Conservation (phyloP, 2,888 invertebrate genomes). For the Adelognathus sp. region DNA sequence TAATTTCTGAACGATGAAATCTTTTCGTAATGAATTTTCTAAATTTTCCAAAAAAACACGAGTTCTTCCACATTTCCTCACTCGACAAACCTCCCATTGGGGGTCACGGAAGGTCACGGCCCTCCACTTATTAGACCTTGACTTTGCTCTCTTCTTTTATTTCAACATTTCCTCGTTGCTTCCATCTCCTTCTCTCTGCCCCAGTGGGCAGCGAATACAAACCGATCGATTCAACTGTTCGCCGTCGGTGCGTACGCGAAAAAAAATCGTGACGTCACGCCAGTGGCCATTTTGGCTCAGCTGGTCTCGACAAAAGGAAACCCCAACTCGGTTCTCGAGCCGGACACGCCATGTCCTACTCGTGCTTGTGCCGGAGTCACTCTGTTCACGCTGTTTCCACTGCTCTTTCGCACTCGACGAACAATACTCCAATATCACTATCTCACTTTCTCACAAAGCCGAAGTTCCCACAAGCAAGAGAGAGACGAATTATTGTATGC, state of each 20-base stretch:
- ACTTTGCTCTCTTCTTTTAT: neutral
- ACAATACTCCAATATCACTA: constrained; percentile 72
- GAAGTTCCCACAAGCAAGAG: no score
- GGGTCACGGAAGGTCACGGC: neutral
- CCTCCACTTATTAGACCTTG: constrained; percentile 16
- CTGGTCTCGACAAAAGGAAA: constrained; percentile 76
- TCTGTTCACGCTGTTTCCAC: neutral
- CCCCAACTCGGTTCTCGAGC: constrained; percentile 62
- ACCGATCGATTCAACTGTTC: constrained; percentile 63
- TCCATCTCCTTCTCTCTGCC: neutral
- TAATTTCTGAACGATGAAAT: no score
- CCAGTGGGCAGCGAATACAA: constrained; percentile 45
- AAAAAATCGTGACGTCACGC: constrained; percentile 72
- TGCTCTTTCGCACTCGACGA: constrained; percentile 66
- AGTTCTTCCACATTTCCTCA: neutral
- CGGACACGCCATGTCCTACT: constrained; percentile 74
- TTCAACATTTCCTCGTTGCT: constrained; percentile 20
- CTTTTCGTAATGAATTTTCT: no score
- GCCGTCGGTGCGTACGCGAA: neutral
- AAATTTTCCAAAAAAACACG: neutral
- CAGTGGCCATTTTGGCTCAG: constrained; percentile 80
- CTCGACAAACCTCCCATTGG: neutral
- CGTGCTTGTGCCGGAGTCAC: constrained; percentile 28
- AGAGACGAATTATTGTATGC: no score
- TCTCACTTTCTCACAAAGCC: no score